Percentiles rank a stretch among this genome's conserved stretches.
phyloP scores from a whole-genome alignment of 2,888 invertebrate species.

The Thereva unica region DNA sequence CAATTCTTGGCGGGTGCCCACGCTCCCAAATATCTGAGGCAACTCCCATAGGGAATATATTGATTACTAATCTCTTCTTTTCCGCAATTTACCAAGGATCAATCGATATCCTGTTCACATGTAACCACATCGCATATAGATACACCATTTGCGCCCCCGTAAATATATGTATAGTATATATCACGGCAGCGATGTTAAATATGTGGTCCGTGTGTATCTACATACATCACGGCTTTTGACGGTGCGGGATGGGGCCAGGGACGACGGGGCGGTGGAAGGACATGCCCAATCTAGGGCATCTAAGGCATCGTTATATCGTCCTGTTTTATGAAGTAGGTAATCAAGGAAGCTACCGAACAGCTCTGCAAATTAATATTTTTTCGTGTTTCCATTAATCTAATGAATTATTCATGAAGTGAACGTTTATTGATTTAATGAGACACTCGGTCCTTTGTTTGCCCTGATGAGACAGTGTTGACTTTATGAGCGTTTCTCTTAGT shows the following conservation, averaged over 20 bases:
- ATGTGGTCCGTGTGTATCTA: not conserved
- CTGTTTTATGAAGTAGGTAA: slow-evolving; percentile 16
- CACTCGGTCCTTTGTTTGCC: slow-evolving; percentile 8
- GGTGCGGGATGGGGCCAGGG: not conserved
- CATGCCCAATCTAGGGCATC: slow-evolving; percentile 5
- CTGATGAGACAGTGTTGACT: slow-evolving; percentile 29
- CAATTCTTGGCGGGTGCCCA: too few species aligned
- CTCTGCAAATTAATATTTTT: slow-evolving; percentile 30
- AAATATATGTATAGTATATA: not conserved
- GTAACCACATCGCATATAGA: slow-evolving; percentile 5
- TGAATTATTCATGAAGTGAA: slow-evolving; percentile 27
- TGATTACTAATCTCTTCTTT: slow-evolving; percentile 20
- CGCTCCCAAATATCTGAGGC: too few species aligned
- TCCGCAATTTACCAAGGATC: slow-evolving; percentile 16
- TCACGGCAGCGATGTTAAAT: not conserved
- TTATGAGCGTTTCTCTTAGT: slow-evolving; percentile 17
- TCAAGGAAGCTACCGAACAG: slow-evolving; percentile 16
- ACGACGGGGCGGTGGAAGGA: not conserved
- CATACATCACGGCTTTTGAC: slow-evolving; percentile 14
- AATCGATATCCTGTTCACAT: slow-evolving; percentile 23
- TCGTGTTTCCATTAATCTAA: slow-evolving; percentile 29
- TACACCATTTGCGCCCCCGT: not conserved
- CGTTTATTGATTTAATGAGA: slow-evolving; percentile 25
- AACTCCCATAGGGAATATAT: too few species aligned
- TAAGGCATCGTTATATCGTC: slow-evolving; percentile 1